Evolutionary conservation across 2,113 vertebrate species (phyloP).

Genomic region (Platysternon megacephalum): DNA sequence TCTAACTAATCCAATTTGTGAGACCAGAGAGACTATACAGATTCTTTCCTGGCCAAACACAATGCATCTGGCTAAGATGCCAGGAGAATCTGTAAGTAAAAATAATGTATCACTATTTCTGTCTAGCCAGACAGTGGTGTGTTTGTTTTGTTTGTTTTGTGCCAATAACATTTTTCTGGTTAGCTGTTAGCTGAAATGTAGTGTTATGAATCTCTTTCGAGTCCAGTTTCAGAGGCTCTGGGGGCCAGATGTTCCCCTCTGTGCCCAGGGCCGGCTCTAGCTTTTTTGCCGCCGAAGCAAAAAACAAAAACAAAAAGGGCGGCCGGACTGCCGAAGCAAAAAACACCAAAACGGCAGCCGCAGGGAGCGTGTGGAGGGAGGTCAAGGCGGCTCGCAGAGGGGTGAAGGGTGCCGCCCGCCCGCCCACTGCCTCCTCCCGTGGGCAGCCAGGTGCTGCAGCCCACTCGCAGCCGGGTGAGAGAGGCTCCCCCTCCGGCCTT

Average conservation of each 20-base stretch:
- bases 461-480: too few relatives aligned
- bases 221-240: background rate
- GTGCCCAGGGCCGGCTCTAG: too few relatives aligned
- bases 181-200: background rate
- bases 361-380: too few relatives aligned
- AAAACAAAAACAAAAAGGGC: too few relatives aligned
- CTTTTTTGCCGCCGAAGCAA: too few relatives aligned
- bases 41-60: slow-evolving; percentile 41
- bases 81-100: slow-evolving; percentile 38
- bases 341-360: too few relatives aligned
- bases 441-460: too few relatives aligned
- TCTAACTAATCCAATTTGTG: background rate
- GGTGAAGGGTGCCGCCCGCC: too few relatives aligned
- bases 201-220: background rate
- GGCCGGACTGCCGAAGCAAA: too few relatives aligned
- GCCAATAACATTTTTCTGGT: background rate
- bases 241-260: background rate
- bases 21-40: slow-evolving; percentile 22
- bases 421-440: too few relatives aligned
- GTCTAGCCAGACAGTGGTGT: background rate
- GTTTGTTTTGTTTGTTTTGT: background rate
- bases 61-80: slow-evolving; percentile 52
- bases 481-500: too few relatives aligned
- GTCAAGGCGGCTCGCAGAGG: too few relatives aligned
- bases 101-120: slow-evolving; percentile 26